These are phyloP conservation scores for Athene noctua DNA, from an alignment of 2,113 vertebrate genomes.

Conservation along the genomic window DNA sequence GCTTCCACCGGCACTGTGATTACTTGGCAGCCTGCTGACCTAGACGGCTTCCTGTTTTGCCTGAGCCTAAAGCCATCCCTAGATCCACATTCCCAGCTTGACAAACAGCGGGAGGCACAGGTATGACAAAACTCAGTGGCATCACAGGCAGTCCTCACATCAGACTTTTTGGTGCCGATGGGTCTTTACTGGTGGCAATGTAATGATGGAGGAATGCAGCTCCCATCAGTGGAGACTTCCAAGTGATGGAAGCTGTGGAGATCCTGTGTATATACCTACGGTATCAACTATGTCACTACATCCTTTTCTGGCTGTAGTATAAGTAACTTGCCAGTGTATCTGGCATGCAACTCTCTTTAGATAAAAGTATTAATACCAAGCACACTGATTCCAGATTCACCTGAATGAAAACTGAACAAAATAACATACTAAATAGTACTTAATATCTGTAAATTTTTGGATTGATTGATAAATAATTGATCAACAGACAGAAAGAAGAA, in stretches of 20 bases:
- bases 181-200: background rate
- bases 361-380: background rate
- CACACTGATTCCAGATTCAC: background rate
- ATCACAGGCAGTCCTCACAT: background rate
- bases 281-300: background rate
- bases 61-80: constrained; percentile 14
- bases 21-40: background rate
- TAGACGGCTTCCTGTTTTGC: constrained; percentile 15
- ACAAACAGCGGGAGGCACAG: background rate
- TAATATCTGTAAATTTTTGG: background rate
- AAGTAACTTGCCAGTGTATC: background rate
- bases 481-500: background rate
- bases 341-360: background rate
- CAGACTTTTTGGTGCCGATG: background rate
- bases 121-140: constrained; percentile 1
- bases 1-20: background rate
- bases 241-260: background rate
- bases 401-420: background rate
- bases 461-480: background rate
- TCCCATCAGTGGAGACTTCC: background rate
- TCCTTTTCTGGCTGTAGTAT: background rate
- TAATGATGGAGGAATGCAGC: constrained; percentile 11
- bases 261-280: background rate
- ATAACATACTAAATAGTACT: background rate
- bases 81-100: background rate